Evolutionary conservation across 2,888 invertebrate genomes (phyloP).

Genomic region (Lasioglossum vierecki): DNA sequence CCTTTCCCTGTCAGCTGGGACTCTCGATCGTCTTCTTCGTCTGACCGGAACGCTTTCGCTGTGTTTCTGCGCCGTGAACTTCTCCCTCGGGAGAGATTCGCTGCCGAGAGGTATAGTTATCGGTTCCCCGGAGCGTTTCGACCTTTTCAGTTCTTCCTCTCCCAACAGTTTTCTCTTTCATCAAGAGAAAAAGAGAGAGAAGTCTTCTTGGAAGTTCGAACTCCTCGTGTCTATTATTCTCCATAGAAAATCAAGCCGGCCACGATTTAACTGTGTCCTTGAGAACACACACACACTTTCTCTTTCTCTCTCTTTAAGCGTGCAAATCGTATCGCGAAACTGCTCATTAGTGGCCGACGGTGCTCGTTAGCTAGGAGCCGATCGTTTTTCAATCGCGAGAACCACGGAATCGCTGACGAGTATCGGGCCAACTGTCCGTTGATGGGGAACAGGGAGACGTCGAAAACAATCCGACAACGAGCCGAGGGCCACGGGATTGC

Average conservation of each 20-base stretch:
- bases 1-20: not conserved
- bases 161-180: slow-evolving; percentile 16
- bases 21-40: slow-evolving; percentile 12
- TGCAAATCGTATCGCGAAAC: not conserved
- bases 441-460: not conserved
- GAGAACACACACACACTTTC: not conserved
- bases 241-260: slow-evolving; percentile 60
- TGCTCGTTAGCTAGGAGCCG: slow-evolving; percentile 23
- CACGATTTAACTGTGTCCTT: slow-evolving; percentile 29
- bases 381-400: slow-evolving; percentile 30
- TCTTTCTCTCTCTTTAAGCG: not conserved
- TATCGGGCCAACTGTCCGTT: slow-evolving; percentile 4
- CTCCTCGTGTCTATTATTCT: slow-evolving; percentile 12
- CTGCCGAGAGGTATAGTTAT: slow-evolving; percentile 74
- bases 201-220: not conserved
- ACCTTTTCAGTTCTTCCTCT: slow-evolving; percentile 53
- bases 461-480: slow-evolving; percentile 1
- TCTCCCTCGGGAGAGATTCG: slow-evolving; percentile 73
- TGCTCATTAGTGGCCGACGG: slow-evolving; percentile 45
- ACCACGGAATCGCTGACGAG: slow-evolving; percentile 18
- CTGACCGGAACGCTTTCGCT: slow-evolving; percentile 50
- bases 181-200: not conserved
- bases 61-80: slow-evolving; percentile 66
- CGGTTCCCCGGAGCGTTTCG: slow-evolving; percentile 72
- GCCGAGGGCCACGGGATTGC: not conserved